These are phyloP conservation scores for Miltochrista miniata DNA, from an alignment of 2,888 invertebrate species.

Conservation along the genomic window DNA sequence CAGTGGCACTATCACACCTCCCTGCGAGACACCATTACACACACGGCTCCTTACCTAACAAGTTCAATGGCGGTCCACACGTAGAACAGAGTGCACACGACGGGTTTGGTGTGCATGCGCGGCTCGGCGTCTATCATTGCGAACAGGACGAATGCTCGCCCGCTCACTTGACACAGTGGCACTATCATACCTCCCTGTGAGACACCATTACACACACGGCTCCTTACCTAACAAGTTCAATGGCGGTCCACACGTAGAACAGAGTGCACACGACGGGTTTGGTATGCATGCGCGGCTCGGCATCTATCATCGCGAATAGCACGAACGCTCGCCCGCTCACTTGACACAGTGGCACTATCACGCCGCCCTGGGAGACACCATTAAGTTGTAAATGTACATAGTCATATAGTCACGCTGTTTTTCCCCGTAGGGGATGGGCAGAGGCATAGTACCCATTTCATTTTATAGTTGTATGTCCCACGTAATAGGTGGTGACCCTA, in stretches of 20 bases:
- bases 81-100: slow-evolving; percentile 93
- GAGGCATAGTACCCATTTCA: no score
- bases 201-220: slow-evolving; percentile 6
- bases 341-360: no score
- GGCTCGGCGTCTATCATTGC: slow-evolving; percentile 93
- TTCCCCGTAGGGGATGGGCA: no score
- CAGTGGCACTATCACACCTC: slow-evolving; percentile 87
- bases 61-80: slow-evolving; percentile 93
- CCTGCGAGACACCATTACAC: slow-evolving; percentile 60
- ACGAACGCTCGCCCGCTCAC: slow-evolving; percentile 53
- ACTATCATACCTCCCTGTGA: no score
- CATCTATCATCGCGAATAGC: slow-evolving; percentile 62
- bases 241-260: slow-evolving; percentile 91
- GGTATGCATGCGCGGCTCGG: slow-evolving; percentile 83
- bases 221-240: slow-evolving; percentile 86
- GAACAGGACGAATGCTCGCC: slow-evolving; percentile 78
- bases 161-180: no score
- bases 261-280: slow-evolving; percentile 92
- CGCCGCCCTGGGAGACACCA: no score
- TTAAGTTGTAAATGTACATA: slow-evolving; percentile 88
- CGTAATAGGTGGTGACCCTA: no score
- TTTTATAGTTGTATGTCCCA: no score
- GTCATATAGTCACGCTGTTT: no score
- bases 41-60: neutral
- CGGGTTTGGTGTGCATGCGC: slow-evolving; percentile 93